Conservation (phyloP, 2,888 invertebrate genomes). For the Biston stratarius region DNA sequence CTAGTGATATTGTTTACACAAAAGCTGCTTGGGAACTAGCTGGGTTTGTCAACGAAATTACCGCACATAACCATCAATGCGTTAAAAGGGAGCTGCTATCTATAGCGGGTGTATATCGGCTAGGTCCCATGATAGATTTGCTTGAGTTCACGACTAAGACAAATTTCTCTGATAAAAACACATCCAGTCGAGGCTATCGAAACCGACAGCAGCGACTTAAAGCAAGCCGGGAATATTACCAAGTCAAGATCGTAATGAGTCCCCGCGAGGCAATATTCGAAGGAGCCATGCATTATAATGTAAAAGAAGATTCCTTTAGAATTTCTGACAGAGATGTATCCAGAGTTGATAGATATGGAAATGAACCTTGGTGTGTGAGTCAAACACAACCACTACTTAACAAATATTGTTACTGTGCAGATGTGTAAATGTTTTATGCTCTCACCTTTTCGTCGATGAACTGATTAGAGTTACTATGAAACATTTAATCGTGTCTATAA, state of each 20-base stretch:
- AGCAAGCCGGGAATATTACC: conserved; percentile 43
- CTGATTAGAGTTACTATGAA: too few relatives aligned
- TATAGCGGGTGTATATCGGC: conserved; percentile 48
- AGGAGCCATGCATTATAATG: conserved; percentile 36
- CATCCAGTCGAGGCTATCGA: neutral
- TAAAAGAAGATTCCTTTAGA: conserved; percentile 27
- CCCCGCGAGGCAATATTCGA: conserved; percentile 40
- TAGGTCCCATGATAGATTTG: conserved; percentile 16
- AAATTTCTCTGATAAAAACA: neutral
- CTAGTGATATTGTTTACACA: conserved; percentile 35
- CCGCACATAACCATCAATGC: conserved; percentile 43
- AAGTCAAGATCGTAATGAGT: conserved; percentile 43
- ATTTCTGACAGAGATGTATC: conserved; percentile 38
- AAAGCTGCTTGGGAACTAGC: conserved; percentile 38
- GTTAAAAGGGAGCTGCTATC: conserved; percentile 41
- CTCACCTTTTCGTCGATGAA: too few relatives aligned
- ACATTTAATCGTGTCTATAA: too few relatives aligned
- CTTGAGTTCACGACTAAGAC: neutral
- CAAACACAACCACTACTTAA: conserved; percentile 90
- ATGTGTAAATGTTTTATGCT: neutral
- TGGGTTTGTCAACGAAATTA: conserved; percentile 48
- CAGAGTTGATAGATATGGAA: conserved; percentile 88
- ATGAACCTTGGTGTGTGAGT: conserved; percentile 93
- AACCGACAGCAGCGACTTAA: neutral
- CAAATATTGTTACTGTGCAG: conserved; percentile 93